These are phyloP conservation scores for Pelodiscus sinensis DNA, from an alignment of 2,113 vertebrate genomes.

Conservation along the genomic window DNA sequence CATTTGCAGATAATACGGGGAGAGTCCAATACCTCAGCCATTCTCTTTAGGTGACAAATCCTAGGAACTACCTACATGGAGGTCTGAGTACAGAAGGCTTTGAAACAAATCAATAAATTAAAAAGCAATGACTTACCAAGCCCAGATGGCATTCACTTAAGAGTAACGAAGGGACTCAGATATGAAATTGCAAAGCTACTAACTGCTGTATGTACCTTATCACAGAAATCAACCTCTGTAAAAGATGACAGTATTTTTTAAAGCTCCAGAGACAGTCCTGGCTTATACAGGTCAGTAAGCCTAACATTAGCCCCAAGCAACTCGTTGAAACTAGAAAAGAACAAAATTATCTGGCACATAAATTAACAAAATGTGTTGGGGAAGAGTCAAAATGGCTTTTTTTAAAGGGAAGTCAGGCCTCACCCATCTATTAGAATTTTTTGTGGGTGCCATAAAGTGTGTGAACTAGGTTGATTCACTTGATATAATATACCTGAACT, in stretches of 20 bases:
- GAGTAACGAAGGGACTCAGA: not conserved
- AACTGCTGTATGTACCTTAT: not conserved
- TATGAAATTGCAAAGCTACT: not conserved
- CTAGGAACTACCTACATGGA: not conserved
- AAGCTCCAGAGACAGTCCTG: not conserved
- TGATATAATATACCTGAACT: not conserved
- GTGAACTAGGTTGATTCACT: not conserved
- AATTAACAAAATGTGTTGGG: not conserved
- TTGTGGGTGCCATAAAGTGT: not conserved
- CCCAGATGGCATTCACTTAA: not conserved
- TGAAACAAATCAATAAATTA: not conserved
- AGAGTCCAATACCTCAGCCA: not conserved
- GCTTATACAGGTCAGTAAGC: not conserved
- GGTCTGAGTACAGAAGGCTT: not conserved
- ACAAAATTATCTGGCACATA: not conserved
- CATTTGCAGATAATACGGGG: not conserved
- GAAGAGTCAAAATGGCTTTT: not conserved
- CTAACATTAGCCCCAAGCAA: not conserved
- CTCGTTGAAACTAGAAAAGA: not conserved
- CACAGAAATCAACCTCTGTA: not conserved
- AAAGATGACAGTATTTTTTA: not conserved
- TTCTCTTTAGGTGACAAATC: not conserved
- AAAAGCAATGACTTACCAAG: not conserved
- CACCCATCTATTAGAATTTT: not conserved
- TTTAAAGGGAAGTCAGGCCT: not conserved